These are phyloP conservation scores for Limonius californicus DNA, from an alignment of 1,140 invertebrate genomes.

Conservation along the genomic window DNA sequence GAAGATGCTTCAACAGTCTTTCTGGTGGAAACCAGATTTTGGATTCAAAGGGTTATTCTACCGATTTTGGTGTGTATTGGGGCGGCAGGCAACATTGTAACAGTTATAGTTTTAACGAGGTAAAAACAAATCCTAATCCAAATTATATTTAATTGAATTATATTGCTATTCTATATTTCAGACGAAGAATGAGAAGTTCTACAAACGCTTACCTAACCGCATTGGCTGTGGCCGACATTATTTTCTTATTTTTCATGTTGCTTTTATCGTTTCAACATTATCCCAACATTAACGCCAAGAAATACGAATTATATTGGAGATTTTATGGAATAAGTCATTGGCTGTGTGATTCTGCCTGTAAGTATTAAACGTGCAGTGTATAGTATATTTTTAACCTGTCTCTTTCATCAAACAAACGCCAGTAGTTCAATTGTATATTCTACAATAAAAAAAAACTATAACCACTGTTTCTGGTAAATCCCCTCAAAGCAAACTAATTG, in stretches of 20 bases:
- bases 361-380: too few species aligned
- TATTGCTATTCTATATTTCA: constrained; percentile 39
- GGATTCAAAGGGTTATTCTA: constrained; percentile 63
- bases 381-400: too few species aligned
- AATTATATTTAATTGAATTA: too few species aligned
- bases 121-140: too few species aligned
- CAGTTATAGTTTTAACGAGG: constrained; percentile 70
- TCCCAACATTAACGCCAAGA: constrained; percentile 48
- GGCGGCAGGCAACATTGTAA: constrained; percentile 66
- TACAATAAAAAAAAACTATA: too few species aligned
- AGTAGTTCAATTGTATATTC: too few species aligned
- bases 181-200: constrained; percentile 67
- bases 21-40: constrained; percentile 51
- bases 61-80: constrained; percentile 67
- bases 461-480: too few species aligned
- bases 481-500: too few species aligned
- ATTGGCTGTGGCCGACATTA: constrained; percentile 66
- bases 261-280: constrained; percentile 63
- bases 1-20: constrained; percentile 32
- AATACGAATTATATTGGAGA: constrained; percentile 48
- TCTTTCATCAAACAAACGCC: too few species aligned
- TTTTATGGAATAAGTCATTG: constrained; percentile 58
- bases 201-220: constrained; percentile 74
- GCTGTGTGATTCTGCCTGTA: constrained; percentile 61
- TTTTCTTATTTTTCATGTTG: constrained; percentile 66